Base-by-base conservation (phyloP, 2,113 vertebrate genomes). In the Piprites chloris region DNA sequence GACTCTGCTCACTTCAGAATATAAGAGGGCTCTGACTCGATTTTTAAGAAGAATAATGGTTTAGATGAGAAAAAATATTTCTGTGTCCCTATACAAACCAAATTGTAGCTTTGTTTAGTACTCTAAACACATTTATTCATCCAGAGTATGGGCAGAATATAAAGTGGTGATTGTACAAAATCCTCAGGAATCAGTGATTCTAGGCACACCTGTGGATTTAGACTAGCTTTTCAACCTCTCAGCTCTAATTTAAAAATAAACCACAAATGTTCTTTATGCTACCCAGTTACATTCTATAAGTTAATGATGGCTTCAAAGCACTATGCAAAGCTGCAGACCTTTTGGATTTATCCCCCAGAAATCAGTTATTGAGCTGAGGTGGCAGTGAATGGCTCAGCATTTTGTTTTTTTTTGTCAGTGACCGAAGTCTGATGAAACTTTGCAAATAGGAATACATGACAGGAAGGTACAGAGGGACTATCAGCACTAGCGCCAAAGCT, bases 161-260 rank as follows among this genome's bases (percentile, higher is more conserved):
- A 87, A 91, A 96, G 76, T 50, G 41, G 42, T 44, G 52, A 68
- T 81, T 72, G 56, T 65, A 80, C 76, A 92, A 94, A 90, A 90
- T 68, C 71, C 56, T 88, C 20, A 21, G 49, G 67, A 81, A 77
- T 67, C 68, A 84, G 75, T 47, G 35, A 77, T 93, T 93, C 72
- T 68, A 35, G 47, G 63, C 61, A 55, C 77, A 73, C 9, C 14
- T 35, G 17, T 84, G 68, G 65, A 67, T 74, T 94, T 92, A 91
- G 56, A 67, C 21, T 74, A 30, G 55, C 8, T 76, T 85, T 96
- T 93, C 55, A 94, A 88, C 65, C 79, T 90, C n/a, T 74, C 47
- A 42, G 21, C 39, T 84, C 32, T 68, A 65, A 86, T 86, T 90
- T 87, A 58, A 78, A 68, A 90, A 72, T 37, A 28, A 63, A 83